A percentile compares a stretch with the other conserved stretches of the same genome.
Evolutionary conservation across 2,888 invertebrate genomes (phyloP).

Genomic region (Dryococelus australis): DNA sequence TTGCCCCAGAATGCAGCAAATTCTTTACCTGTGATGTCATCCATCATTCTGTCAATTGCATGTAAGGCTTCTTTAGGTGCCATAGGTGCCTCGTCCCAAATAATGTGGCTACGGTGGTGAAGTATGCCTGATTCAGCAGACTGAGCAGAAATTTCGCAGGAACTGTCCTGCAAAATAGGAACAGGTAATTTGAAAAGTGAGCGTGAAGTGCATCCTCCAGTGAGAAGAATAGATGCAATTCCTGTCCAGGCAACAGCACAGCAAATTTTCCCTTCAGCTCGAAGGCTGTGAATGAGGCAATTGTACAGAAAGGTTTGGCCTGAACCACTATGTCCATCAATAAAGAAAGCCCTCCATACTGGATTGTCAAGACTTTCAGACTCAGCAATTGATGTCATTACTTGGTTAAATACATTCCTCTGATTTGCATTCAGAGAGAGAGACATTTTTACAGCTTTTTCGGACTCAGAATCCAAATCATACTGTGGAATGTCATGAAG

Average conservation of each 20-base stretch:
- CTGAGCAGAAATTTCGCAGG: no score
- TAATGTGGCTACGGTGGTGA: no score
- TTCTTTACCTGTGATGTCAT: neutral
- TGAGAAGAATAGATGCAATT: neutral
- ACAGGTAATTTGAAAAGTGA: neutral
- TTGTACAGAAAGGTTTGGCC: neutral
- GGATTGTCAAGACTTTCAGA: rapidly evolving
- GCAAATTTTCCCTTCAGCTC: neutral
- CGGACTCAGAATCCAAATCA: neutral
- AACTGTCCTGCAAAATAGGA: neutral
- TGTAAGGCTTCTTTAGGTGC: no score
- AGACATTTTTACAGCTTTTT: neutral
- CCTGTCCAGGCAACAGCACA: neutral
- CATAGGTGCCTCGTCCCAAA: no score
- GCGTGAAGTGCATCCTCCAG: neutral
- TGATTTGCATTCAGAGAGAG: neutral
- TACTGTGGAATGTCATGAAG: neutral
- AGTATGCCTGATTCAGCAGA: no score
- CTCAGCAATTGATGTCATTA: neutral
- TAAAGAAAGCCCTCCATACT: neutral
- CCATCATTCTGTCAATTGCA: no score
- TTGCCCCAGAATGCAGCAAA: neutral
- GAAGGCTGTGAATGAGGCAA: no score
- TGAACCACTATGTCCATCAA: neutral
- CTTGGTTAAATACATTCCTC: neutral